These are phyloP conservation scores for Cheilosia grossa DNA, from an alignment of 2,888 invertebrate genomes.

Conservation along the genomic window DNA sequence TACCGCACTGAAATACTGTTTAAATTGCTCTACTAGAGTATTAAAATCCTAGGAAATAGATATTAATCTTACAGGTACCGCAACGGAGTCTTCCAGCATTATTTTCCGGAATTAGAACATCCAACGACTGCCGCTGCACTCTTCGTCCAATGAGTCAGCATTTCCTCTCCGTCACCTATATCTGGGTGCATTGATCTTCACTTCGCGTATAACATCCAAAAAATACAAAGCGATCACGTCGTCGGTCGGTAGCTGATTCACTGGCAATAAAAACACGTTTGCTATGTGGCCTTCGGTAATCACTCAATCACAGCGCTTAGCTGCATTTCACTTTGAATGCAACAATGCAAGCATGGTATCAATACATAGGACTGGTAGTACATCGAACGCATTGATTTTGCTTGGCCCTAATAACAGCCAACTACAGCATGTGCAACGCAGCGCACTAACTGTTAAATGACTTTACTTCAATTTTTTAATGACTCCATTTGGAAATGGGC, in stretches of 20 bases:
- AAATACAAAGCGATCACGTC: constrained; percentile 37
- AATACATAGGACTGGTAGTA: background rate
- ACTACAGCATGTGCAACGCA: constrained; percentile 5
- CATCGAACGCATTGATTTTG: background rate
- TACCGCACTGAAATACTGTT: constrained; percentile 4
- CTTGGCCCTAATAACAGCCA: constrained; percentile 12
- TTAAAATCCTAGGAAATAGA: background rate
- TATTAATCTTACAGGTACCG: background rate
- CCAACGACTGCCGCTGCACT: constrained; percentile 10
- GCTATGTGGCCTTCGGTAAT: constrained; percentile 53
- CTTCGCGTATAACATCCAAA: constrained; percentile 8
- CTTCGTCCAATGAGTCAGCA: background rate
- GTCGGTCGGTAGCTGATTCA: constrained; percentile 4
- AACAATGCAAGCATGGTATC: constrained; percentile 31
- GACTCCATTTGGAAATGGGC: constrained; percentile 38
- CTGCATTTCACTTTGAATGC: constrained; percentile 24
- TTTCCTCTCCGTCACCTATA: constrained; percentile 8
- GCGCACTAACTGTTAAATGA: constrained; percentile 45
- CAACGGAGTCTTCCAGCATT: background rate
- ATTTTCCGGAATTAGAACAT: constrained; percentile 30
- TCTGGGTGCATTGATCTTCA: constrained; percentile 10
- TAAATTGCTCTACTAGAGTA: constrained; percentile 19
- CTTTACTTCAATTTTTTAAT: constrained; percentile 56
- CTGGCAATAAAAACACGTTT: constrained; percentile 22
- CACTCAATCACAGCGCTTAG: background rate